Evolutionary conservation across 53 echinoderm and acorn worm genomes (phyloP).

Genomic region (Apostichopus leukothele): DNA sequence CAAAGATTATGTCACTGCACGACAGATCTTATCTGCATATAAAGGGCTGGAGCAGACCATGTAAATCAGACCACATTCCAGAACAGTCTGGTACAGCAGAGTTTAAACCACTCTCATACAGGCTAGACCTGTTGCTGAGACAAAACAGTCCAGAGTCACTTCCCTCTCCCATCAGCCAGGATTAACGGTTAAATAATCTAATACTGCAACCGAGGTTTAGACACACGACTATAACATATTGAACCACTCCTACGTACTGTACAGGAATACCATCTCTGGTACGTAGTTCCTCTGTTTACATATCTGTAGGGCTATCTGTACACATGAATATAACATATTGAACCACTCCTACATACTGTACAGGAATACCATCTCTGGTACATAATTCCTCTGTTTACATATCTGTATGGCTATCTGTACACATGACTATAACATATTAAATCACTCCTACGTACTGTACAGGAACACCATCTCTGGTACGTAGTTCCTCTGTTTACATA

Average conservation of each 20-base stretch:
- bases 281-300: constrained; percentile 79
- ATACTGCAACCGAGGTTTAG: too few relatives aligned
- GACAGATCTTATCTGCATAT: too few relatives aligned
- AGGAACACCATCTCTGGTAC: constrained; percentile 95
- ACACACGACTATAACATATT: neutral
- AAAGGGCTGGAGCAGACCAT: too few relatives aligned
- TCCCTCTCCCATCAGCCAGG: too few relatives aligned
- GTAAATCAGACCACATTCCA: too few relatives aligned
- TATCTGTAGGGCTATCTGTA: constrained; percentile 78
- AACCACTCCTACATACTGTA: constrained; percentile 58
- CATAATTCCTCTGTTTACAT: constrained; percentile 75
- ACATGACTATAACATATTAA: neutral
- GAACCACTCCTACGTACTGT: constrained; percentile 56
- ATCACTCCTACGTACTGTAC: constrained; percentile 59
- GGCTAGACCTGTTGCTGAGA: too few relatives aligned
- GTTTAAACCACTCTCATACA: too few relatives aligned
- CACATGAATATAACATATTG: neutral
- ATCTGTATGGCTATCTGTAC: constrained; percentile 78
- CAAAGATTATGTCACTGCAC: too few relatives aligned
- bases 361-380: constrained; percentile 92
- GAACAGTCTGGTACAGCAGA: too few relatives aligned
- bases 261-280: constrained; percentile 91
- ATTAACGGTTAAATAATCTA: too few relatives aligned
- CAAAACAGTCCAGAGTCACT: too few relatives aligned
- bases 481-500: constrained; percentile 73